A percentile compares a stretch with the other conserved stretches of the same genome.
These are phyloP conservation scores for Eupithecia insigniata DNA, from an alignment of 2,888 invertebrate species.

Conservation along the genomic window DNA sequence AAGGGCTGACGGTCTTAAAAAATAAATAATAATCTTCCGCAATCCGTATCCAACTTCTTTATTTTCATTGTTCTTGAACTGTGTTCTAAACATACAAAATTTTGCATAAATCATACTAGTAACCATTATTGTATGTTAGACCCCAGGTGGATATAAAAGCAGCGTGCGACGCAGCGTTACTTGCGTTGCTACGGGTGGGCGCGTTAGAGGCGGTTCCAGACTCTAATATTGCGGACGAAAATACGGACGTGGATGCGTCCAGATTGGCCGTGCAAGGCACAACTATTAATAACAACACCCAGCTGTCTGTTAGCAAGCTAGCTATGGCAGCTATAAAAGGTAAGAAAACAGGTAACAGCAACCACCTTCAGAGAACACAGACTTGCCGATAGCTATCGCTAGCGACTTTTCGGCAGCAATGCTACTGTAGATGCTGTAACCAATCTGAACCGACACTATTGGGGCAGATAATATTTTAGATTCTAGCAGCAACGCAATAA, in stretches of 20 bases:
- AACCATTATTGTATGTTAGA: neutral
- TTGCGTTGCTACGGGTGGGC: conserved; percentile 57
- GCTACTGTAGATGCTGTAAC: too few relatives aligned
- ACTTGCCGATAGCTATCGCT: neutral
- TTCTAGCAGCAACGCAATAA: too few relatives aligned
- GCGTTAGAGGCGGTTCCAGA: conserved; percentile 53
- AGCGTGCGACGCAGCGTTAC: conserved; percentile 61
- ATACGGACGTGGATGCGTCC: conserved; percentile 22
- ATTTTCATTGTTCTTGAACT: too few relatives aligned
- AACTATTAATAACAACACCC: conserved; percentile 60
- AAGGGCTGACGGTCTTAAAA: too few relatives aligned
- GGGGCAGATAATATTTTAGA: too few relatives aligned
- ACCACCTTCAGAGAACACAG: neutral
- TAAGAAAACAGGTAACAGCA: neutral
- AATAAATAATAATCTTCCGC: too few relatives aligned
- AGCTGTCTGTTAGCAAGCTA: conserved; percentile 85
- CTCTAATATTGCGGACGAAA: conserved; percentile 45
- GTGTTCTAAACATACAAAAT: too few relatives aligned
- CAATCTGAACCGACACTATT: too few relatives aligned
- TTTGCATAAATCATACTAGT: neutral
- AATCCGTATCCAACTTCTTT: neutral
- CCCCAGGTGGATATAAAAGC: conserved; percentile 55
- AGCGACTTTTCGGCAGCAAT: too few relatives aligned
- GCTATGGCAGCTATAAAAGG: conserved; percentile 94
- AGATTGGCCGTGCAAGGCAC: conserved; percentile 6